Evolutionary conservation across 2,888 invertebrate genomes (phyloP).

Genomic region (Phengaris alcon): DNA sequence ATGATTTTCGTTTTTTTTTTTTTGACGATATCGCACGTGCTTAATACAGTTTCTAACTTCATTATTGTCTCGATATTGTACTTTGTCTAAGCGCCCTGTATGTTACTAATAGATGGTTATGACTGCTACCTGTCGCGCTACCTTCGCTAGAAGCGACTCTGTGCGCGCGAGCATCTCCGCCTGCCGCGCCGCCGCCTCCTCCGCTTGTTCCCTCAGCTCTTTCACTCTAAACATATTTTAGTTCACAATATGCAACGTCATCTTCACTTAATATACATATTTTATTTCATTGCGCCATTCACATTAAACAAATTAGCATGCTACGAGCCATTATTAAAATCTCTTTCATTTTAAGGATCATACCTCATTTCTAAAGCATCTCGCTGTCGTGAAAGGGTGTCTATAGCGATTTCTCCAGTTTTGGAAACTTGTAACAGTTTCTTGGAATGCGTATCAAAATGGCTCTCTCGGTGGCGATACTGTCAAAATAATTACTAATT

Average conservation of each 20-base stretch:
- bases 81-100: too few species aligned
- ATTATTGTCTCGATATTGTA: too few species aligned
- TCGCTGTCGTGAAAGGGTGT: constrained; percentile 61
- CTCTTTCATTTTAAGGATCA: not conserved
- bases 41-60: too few species aligned
- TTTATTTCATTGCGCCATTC: not conserved
- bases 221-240: constrained; percentile 52
- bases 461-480: constrained; percentile 65
- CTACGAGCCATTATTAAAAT: too few species aligned
- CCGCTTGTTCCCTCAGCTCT: constrained; percentile 60
- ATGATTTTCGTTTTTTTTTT: too few species aligned
- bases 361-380: constrained; percentile 69
- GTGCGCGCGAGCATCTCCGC: constrained; percentile 48
- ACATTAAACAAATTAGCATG: not conserved
- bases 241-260: not conserved
- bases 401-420: constrained; percentile 67
- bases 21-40: too few species aligned
- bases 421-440: constrained; percentile 66
- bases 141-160: constrained; percentile 59
- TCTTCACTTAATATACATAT: too few species aligned
- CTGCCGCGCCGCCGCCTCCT: constrained; percentile 45
- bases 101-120: constrained; percentile 31
- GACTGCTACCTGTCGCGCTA: constrained; percentile 62
- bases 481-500: constrained; percentile 39
- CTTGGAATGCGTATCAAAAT: constrained; percentile 62